Conservation (phyloP, 2,888 invertebrate species). For the Brachynemurus nebulosus region DNA sequence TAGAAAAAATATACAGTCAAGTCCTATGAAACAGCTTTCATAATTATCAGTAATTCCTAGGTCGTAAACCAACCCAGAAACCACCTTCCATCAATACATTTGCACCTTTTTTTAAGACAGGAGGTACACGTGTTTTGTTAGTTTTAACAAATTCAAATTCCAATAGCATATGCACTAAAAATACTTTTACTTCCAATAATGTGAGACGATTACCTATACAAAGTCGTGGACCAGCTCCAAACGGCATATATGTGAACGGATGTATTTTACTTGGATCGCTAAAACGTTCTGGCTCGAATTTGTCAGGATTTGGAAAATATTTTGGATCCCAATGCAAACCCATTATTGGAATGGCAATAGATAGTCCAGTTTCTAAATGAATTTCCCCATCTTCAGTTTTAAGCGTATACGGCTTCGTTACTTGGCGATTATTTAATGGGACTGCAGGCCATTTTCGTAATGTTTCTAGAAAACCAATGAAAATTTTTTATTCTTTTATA, state of each 20-base stretch:
- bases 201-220: slow-evolving; percentile 23
- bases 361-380: slow-evolving; percentile 22
- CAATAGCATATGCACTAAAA: background rate
- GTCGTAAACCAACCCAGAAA: too few relatives aligned
- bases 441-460: slow-evolving; percentile 37
- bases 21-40: too few relatives aligned
- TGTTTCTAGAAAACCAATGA: too few relatives aligned
- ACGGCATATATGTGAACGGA: slow-evolving; percentile 35
- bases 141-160: slow-evolving; percentile 6
- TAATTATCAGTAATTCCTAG: too few relatives aligned
- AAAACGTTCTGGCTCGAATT: slow-evolving; percentile 36
- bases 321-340: slow-evolving; percentile 31
- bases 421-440: slow-evolving; percentile 34
- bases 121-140: slow-evolving; percentile 7
- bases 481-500: too few relatives aligned
- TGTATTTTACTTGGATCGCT: slow-evolving; percentile 32
- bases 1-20: too few relatives aligned
- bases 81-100: too few relatives aligned
- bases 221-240: slow-evolving; percentile 29
- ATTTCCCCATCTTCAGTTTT: slow-evolving; percentile 18
- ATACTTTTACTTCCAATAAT: slow-evolving; percentile 13
- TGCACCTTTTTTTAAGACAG: too few relatives aligned
- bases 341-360: slow-evolving; percentile 26
- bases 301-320: slow-evolving; percentile 36
- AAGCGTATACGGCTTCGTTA: slow-evolving; percentile 34